These are phyloP conservation scores for Latrodectus elegans DNA, from an alignment of 2,888 invertebrate species.

Conservation along the genomic window DNA sequence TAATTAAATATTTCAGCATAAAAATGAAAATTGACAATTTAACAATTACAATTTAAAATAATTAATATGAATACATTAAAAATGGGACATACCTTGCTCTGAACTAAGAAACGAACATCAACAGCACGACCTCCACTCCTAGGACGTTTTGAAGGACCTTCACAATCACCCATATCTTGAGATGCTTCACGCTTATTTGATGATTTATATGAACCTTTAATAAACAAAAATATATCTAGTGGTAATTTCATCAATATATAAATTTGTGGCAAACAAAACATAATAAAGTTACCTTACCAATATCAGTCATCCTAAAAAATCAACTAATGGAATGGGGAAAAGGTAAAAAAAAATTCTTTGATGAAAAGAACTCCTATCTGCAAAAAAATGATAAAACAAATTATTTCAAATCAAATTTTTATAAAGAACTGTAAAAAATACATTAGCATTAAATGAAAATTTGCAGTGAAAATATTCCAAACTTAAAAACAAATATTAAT, in stretches of 20 bases:
- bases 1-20: background rate
- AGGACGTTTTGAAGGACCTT: constrained; percentile 68
- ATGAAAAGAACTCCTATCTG: no score
- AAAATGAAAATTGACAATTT: background rate
- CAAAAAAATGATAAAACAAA: no score
- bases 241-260: background rate
- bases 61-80: background rate
- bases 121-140: constrained; percentile 68
- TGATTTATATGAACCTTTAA: constrained; percentile 44
- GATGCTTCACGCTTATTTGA: constrained; percentile 65
- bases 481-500: no score
- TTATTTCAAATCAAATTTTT: no score
- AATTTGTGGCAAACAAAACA: background rate
- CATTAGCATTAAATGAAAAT: no score
- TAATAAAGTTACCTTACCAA: constrained; percentile 32
- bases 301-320: constrained; percentile 65
- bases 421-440: no score
- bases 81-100: constrained; percentile 63
- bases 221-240: background rate
- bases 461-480: no score
- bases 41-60: background rate
- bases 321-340: constrained; percentile 30
- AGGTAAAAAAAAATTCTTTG: constrained; percentile 13
- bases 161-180: constrained; percentile 66
- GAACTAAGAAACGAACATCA: constrained; percentile 69